Percentiles rank a stretch among this genome's conserved stretches.
These are phyloP conservation scores for Ornithorhynchus anatinus DNA, from an alignment of 2,113 vertebrate species.

Conservation along the genomic window DNA sequence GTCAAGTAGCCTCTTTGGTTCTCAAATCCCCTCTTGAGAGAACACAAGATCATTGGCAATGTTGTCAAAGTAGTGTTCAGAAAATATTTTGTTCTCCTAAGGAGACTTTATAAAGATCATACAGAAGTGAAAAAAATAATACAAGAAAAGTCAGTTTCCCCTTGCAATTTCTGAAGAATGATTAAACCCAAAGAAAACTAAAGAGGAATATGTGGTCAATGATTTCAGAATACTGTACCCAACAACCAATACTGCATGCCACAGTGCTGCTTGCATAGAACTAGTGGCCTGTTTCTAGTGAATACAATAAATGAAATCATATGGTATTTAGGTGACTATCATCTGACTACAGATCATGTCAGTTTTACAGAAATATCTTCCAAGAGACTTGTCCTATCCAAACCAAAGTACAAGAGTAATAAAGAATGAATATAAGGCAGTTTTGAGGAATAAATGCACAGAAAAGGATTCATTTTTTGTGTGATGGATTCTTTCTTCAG, in stretches of 20 bases:
- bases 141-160: no score
- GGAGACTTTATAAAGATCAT: no score
- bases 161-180: no score
- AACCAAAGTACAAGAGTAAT: constrained; percentile 22
- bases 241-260: no score
- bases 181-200: not conserved
- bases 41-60: no score
- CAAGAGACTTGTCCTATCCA: not conserved
- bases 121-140: no score
- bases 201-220: not conserved
- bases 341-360: constrained; percentile 9
- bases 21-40: no score
- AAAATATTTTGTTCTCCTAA: no score
- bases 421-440: constrained; percentile 38
- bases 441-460: constrained; percentile 29
- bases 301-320: not conserved
- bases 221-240: not conserved
- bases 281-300: not conserved
- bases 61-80: no score
- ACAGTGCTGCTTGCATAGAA: not conserved
- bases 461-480: constrained; percentile 34
- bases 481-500: constrained; percentile 36
- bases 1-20: no score
- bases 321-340: not conserved
- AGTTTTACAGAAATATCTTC: constrained; percentile 18